Evolutionary conservation across 2,797 vertebrate genomes (phyloP).

Genomic region (Myripristis jacobus): DNA sequence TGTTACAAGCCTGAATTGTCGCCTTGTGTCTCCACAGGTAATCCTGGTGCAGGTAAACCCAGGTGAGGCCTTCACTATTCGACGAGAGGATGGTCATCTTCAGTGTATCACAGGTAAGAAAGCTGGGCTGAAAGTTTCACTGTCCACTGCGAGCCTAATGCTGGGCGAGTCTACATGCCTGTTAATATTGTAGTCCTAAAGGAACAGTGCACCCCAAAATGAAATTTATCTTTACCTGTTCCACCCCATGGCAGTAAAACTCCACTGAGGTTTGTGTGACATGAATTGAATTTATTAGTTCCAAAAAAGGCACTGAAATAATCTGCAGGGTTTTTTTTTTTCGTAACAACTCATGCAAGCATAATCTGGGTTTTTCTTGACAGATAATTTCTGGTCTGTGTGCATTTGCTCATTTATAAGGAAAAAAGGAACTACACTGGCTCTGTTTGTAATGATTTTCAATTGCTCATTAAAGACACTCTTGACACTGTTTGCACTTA

Average conservation of each 20-base stretch:
- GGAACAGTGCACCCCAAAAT: background rate
- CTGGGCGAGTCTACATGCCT: background rate
- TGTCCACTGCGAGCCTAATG: background rate
- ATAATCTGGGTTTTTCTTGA: no score
- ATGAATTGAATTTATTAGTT: no score
- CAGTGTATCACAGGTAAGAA: constrained; percentile 98
- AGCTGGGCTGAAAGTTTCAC: background rate
- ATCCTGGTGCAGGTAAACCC: constrained; percentile 99
- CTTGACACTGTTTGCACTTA: no score
- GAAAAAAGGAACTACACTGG: no score
- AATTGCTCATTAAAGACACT: no score
- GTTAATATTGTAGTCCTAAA: background rate
- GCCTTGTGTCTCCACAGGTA: constrained; percentile 84
- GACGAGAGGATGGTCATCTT: constrained; percentile 99
- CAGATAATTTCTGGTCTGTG: no score
- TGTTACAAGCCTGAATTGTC: background rate
- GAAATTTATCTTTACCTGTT: background rate
- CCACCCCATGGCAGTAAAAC: background rate
- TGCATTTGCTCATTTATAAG: no score
- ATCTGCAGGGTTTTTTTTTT: no score
- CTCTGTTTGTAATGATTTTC: no score
- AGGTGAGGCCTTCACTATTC: constrained; percentile 99
- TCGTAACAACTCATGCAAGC: no score
- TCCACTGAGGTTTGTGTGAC: background rate
- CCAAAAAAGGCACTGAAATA: no score